Conservation (phyloP, 2,888 invertebrate species). For the Ceriagrion tenellum region DNA sequence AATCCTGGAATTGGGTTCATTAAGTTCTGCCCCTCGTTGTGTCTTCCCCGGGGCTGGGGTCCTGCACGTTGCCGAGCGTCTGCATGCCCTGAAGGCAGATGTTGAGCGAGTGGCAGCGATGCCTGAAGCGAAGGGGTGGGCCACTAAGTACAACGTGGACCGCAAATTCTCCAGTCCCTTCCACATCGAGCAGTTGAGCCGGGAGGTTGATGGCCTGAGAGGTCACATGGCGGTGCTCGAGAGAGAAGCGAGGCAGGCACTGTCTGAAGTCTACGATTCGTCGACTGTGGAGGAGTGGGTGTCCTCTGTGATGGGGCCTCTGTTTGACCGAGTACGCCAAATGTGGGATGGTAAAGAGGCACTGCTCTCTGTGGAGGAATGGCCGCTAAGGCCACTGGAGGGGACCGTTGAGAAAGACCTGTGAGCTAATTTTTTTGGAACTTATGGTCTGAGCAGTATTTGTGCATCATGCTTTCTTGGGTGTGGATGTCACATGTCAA, state of each 20-base stretch:
- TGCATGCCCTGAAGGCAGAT: conserved; percentile 63
- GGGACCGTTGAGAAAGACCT: conserved; percentile 69
- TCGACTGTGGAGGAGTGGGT: conserved; percentile 79
- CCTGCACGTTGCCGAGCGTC: conserved; percentile 51
- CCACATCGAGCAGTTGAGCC: conserved; percentile 78
- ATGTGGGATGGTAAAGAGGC: conserved; percentile 77
- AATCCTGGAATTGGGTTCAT: conserved; percentile 40
- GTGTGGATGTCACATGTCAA: conserved; percentile 5
- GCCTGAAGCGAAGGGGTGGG: conserved; percentile 77
- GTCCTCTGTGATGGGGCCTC: conserved; percentile 77
- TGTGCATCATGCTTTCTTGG: conserved; percentile 16
- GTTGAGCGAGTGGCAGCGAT: conserved; percentile 67
- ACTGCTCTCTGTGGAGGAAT: conserved; percentile 78
- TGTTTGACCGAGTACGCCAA: conserved; percentile 76
- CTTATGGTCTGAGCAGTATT: background rate
- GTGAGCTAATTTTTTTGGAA: background rate
- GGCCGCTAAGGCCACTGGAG: conserved; percentile 80
- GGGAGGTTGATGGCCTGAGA: conserved; percentile 77
- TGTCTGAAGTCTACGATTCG: conserved; percentile 78
- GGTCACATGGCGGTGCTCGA: conserved; percentile 77
- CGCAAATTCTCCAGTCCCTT: conserved; percentile 78
- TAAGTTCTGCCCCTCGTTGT: conserved; percentile 59
- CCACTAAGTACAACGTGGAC: conserved; percentile 78
- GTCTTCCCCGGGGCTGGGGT: conserved; percentile 64
- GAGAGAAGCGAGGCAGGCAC: conserved; percentile 76